Base-by-base conservation (phyloP, 2,113 vertebrate species). In the Genyomyrus donnyi region DNA sequence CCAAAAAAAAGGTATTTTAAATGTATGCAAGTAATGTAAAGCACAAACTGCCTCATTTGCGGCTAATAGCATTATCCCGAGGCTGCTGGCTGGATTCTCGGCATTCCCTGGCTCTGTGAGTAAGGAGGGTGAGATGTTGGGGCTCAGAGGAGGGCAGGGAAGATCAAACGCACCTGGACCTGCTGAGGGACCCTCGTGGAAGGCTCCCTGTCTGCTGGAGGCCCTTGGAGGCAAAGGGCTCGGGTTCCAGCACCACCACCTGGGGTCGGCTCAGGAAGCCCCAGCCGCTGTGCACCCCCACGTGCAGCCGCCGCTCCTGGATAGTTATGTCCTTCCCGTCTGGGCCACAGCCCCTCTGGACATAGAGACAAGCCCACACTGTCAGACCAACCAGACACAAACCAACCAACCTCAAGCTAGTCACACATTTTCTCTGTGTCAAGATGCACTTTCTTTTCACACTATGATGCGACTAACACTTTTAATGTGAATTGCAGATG, bases 251-350 rank as follows among this genome's bases (percentile, higher is more conserved):
- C 89, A 99, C 96, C 0, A 96, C 95, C 8, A 99, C 97, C 92
- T 98, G 98, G 0, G 98, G 98, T 1, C 93, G 92, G 48, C 96
- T 97, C 62, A 99, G 93, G 0, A 99, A 99, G 92, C 95, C 93
- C 94, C 97, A 96, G 9, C 98, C 97, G 0, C 97, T 99, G 95
- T 99, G 98, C 62, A 98, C 97, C 0, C 97, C 98, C 0, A 99
- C 92, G 0, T 97, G 97, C 50, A 99, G 96, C 85, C 98, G 96
- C 19, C 98, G 96, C 91, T 99, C 98, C 93, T 97, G 96, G 90
- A 99, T 94, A 13, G 91, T 90, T n/a, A 98, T 88, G 0, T 89
- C 2, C 0, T 84, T 91, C 0, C 94, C 90, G 0, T 96, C 97
- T 0, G 88, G 89, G 0, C 48, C 90, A 0, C 92, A 0, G 1